phyloP scores from a whole-genome alignment of 2,888 invertebrate genomes.

The Sicus ferrugineus region DNA sequence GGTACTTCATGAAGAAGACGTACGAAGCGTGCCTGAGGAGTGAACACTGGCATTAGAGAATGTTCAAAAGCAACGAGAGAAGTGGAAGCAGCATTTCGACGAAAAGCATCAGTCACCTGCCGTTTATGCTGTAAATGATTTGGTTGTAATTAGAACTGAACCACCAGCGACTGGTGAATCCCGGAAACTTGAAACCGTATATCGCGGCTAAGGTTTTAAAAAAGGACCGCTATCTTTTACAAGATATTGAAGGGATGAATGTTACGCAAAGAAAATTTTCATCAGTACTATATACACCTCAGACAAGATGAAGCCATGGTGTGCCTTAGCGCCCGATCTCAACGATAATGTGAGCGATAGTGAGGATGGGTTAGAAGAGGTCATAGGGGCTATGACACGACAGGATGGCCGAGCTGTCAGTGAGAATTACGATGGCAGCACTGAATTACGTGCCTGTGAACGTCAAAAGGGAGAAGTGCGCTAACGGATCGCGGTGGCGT shows the following conservation, averaged over 20 bases:
- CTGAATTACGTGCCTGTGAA: no score
- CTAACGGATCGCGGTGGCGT: no score
- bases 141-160: conserved; percentile 35
- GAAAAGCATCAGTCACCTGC: conserved; percentile 28
- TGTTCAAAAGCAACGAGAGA: conserved; percentile 26
- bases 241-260: conserved; percentile 39
- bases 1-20: conserved; percentile 7
- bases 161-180: conserved; percentile 38
- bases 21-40: neutral
- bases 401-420: no score
- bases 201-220: conserved; percentile 32
- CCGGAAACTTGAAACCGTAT: conserved; percentile 41
- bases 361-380: neutral
- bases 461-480: no score
- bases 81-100: conserved; percentile 36
- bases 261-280: conserved; percentile 33
- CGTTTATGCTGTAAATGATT: conserved; percentile 30
- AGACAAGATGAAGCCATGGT: conserved; percentile 41
- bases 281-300: conserved; percentile 23
- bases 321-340: conserved; percentile 12
- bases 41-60: conserved; percentile 8
- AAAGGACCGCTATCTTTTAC: conserved; percentile 39
- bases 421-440: no score
- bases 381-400: no score
- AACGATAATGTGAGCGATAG: neutral